Evolutionary conservation across 2,888 invertebrate genomes (phyloP), one percentile per base, ranked within the genome.

Genomic region (Timema podura): DNA sequence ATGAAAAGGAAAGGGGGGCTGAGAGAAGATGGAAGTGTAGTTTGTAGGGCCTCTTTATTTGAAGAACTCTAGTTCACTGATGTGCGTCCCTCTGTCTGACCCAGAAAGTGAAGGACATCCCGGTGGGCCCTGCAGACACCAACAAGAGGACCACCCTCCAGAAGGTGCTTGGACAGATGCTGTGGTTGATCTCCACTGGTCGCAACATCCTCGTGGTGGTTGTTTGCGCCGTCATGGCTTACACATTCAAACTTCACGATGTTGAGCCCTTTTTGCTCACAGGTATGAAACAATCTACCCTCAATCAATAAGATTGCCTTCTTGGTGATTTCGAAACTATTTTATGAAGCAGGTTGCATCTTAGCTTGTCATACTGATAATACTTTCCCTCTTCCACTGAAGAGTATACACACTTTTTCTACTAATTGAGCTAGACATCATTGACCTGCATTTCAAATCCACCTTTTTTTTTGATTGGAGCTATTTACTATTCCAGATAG

Each of bases 181-280:
- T 91, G 66, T 91, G 91, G 91, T 84, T 91, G 77, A 82, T 91
- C 65, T 88, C 90, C 71, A 91, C 91, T 46, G 88, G 89, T 0
- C 83, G 92, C 73, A 92, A 92, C 81, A 92, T 92, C 74, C 82
- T 91, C 59, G 88, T 92, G 46, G 92, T 93, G 71, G 84, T 92
- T 44, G 81, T 88, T 16, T 89, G 89, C 78, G 88, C 88, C 0
- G 82, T 86, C 7, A 81, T 90, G 68, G 89, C 89, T 0, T 90
- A 88, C 81, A 82, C 85, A 76, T 87, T 89, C 79, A 87, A 89
- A 78, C 81, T 83, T 59, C 83, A 85, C 77, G 81, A 85, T 48
- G 79, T 80, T 13, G 82, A 85, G 73, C 90, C 90, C 0, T 90
- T 91, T 76, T 83, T 85, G 64, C 83, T 91, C 15, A 90, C 90